These are phyloP conservation scores for Formica aserva DNA, from an alignment of 2,888 invertebrate species.

Conservation along the genomic window DNA sequence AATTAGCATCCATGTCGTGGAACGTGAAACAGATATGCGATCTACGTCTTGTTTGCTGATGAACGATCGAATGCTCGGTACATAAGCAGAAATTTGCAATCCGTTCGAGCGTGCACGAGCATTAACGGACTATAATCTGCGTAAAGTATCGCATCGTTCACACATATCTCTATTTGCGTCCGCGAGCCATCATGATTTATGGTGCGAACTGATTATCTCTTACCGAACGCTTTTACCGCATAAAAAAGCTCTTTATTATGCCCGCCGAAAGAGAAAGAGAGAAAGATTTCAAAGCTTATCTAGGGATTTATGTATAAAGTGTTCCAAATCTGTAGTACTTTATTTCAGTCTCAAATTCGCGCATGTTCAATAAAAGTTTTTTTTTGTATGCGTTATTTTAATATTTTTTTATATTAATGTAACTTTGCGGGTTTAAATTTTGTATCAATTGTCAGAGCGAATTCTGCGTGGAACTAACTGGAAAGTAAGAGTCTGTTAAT, in stretches of 20 bases:
- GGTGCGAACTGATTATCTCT: slow-evolving; percentile 29
- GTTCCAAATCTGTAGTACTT: background rate
- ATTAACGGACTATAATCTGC: slow-evolving; percentile 52
- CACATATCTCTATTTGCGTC: slow-evolving; percentile 11
- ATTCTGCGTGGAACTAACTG: slow-evolving; percentile 8
- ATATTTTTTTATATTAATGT: slow-evolving; percentile 12
- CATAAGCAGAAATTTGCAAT: slow-evolving; percentile 60
- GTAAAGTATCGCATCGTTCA: slow-evolving; percentile 53
- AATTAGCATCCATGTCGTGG: slow-evolving; percentile 46
- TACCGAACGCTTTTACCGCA: background rate
- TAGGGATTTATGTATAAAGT: slow-evolving; percentile 3
- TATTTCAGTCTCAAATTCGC: background rate
- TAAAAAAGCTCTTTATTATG: slow-evolving; percentile 31
- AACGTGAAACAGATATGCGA: slow-evolving; percentile 56
- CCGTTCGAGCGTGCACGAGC: slow-evolving; percentile 21
- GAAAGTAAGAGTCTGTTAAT: slow-evolving; percentile 19
- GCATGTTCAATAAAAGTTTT: background rate
- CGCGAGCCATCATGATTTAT: slow-evolving; percentile 37
- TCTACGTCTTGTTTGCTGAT: slow-evolving; percentile 72
- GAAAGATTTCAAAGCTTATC: slow-evolving; percentile 9
- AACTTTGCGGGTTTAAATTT: background rate
- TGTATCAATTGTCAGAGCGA: background rate
- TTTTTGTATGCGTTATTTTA: background rate
- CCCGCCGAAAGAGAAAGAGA: background rate
- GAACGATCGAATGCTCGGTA: slow-evolving; percentile 67